Base-by-base conservation (phyloP, 2,888 invertebrate genomes). In the Megamerina dolium region DNA sequence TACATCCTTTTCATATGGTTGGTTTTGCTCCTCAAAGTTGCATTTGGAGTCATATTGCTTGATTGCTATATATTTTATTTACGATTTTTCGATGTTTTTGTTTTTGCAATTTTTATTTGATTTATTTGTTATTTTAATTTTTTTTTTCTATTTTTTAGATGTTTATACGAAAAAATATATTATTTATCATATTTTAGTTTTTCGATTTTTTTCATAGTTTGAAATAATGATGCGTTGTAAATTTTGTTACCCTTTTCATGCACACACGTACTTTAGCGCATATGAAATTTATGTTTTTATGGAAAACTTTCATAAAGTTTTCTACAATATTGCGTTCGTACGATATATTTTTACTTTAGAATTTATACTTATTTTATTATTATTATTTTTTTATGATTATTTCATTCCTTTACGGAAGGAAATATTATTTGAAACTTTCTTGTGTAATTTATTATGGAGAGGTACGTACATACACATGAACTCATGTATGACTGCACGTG, bases 381-480 rank as follows among this genome's bases (percentile, higher is more conserved):
- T 33, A 10, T 17, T 18, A 8, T 17, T 34, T 2, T 12, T 19
- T 10, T 34, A 12, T 16, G 16, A 12, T 34, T 9, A 18, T 34
- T 8, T 10, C 12, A n/a, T n/a, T n/a, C n/a, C n/a, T n/a, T n/a
- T n/a, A n/a, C n/a, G n/a, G n/a, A 34, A 19, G 3, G 13, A n/a
- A 34, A 10, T 33, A 10, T 31, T 37, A 37, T 37, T 17, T 36
- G 27, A 40, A 45, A 41, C 32, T 41, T 45, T 45, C 33, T 20
- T 37, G n/a, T n/a, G 33, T 45, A 45, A 45, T 45, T 45, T 41
- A 45, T 45, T 40, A 9, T 32, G 26, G 37, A 10, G 31, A 31
- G 31, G 31, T 31, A 31, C 12, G 13, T 16, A 31, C 12, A n/a
- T 3, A 12, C 31, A 31, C 12, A n/a, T n/a, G 27, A 10, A 27